A percentile compares a stretch with the other conserved stretches of the same genome.
Conservation (phyloP, 2,113 vertebrate species). For the Tringa solitaria region DNA sequence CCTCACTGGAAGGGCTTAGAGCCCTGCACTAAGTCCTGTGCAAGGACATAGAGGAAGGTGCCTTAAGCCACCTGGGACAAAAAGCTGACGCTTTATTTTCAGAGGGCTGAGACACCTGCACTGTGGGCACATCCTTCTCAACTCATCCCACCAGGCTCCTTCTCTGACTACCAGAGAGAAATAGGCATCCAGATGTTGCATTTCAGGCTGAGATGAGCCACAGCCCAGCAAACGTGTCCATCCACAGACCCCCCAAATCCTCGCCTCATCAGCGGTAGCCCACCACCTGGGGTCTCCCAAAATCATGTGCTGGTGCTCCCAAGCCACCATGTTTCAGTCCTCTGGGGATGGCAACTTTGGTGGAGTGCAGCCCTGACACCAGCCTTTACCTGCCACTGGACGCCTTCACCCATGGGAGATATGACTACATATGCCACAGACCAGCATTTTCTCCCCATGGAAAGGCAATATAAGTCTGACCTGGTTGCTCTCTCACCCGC, state of each 20-base stretch:
- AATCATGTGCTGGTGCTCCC: neutral
- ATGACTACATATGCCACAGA: fast-evolving
- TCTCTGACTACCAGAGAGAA: neutral
- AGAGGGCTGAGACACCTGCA: neutral
- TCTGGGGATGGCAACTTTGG: neutral
- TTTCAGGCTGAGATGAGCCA: neutral
- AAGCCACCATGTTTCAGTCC: neutral
- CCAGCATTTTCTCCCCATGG: neutral
- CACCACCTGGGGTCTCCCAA: neutral
- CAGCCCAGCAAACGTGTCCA: neutral
- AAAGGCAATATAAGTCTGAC: neutral
- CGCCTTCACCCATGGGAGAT: fast-evolving
- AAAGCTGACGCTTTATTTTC: neutral
- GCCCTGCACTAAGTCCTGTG: neutral
- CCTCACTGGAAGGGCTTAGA: neutral
- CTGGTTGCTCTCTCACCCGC: neutral
- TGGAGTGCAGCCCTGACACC: neutral
- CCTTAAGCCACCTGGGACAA: neutral
- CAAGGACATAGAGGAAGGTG: neutral
- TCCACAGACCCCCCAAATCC: neutral
- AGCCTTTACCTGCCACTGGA: neutral
- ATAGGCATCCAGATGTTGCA: neutral
- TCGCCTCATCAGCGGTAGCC: neutral
- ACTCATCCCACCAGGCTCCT: neutral
- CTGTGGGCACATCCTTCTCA: neutral